phyloP scores from a whole-genome alignment of 1,140 invertebrate species.

The Gryon sp. region DNA sequence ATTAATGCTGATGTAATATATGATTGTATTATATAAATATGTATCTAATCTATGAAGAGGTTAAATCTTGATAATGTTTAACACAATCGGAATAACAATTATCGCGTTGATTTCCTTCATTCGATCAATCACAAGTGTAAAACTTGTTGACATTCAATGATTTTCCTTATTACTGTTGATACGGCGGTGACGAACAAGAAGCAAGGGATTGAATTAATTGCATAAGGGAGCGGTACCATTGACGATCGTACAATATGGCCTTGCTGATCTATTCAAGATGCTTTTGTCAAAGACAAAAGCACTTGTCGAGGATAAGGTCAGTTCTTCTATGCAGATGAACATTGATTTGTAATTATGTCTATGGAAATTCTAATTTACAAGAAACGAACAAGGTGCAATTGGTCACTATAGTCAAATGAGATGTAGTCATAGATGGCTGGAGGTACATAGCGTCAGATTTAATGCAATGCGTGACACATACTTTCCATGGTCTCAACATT shows the following conservation, averaged over 20 bases:
- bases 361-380: constrained; percentile 57
- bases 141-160: no score
- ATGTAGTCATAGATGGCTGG: constrained; percentile 44
- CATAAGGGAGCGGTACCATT: background rate
- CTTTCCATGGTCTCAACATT: constrained; percentile 25
- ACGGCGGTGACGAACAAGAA: no score
- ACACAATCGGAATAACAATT: no score
- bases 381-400: constrained; percentile 51
- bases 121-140: no score
- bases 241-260: constrained; percentile 46
- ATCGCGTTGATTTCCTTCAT: no score
- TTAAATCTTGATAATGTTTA: no score
- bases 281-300: constrained; percentile 50
- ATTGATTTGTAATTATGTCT: constrained; percentile 56
- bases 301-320: constrained; percentile 57
- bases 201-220: no score
- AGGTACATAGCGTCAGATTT: constrained; percentile 43
- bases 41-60: no score
- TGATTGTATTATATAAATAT: no score
- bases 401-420: constrained; percentile 53
- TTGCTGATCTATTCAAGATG: no score
- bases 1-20: no score
- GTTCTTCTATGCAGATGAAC: constrained; percentile 58
- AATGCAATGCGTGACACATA: constrained; percentile 34
- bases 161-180: no score